phyloP scores from a whole-genome alignment of 1,140 invertebrate genomes.

The Nylanderia fulva region DNA sequence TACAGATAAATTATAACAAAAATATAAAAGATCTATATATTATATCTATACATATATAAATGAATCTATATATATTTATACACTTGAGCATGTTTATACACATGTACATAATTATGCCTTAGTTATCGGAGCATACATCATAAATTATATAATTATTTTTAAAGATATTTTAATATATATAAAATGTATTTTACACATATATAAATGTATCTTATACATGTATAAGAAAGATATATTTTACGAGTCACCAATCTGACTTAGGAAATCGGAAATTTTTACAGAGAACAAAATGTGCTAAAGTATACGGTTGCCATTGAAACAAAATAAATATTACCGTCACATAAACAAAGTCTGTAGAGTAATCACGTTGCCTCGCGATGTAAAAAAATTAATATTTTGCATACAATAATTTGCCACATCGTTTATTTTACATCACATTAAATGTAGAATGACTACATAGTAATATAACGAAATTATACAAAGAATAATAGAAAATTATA shows the following conservation, averaged over 20 bases:
- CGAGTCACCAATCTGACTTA: constrained; percentile 13
- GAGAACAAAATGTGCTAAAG: constrained; percentile 30
- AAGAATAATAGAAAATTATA: neutral
- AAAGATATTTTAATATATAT: constrained; percentile 18
- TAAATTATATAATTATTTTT: constrained; percentile 59
- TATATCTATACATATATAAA: constrained; percentile 58
- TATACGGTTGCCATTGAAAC: constrained; percentile 44
- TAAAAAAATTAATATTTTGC: constrained; percentile 10
- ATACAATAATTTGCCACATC: constrained; percentile 16
- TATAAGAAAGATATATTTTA: constrained; percentile 36
- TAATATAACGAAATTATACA: neutral
- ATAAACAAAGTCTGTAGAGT: constrained; percentile 3
- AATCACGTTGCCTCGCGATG: constrained; percentile 24
- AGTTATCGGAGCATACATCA: constrained; percentile 57
- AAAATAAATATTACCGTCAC: constrained; percentile 7
- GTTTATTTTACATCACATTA: constrained; percentile 38
- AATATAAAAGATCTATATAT: constrained; percentile 60
- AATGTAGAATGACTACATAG: neutral
- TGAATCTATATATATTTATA: constrained; percentile 63
- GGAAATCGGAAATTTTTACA: constrained; percentile 45
- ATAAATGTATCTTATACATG: too few relatives aligned
- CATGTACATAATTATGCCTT: constrained; percentile 63
- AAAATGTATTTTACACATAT: too few relatives aligned
- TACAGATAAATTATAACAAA: constrained; percentile 61
- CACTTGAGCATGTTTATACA: constrained; percentile 68